phyloP scores from a whole-genome alignment of 2,113 vertebrate genomes.

The Gymnogyps californianus region DNA sequence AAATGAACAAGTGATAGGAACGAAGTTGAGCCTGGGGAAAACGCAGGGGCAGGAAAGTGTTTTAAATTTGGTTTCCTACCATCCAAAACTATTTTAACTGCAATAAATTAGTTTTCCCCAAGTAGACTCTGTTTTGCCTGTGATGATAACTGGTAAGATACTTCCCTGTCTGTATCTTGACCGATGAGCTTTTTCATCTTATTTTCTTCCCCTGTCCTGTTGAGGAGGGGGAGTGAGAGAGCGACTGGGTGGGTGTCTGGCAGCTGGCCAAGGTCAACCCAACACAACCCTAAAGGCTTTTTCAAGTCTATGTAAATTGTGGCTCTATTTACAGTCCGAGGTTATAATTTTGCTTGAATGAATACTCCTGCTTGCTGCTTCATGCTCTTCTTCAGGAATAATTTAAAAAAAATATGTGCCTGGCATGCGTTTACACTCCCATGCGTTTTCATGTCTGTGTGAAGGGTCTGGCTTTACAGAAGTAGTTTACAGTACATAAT shows the following conservation, averaged over 20 bases:
- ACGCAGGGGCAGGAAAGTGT: background rate
- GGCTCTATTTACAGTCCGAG: background rate
- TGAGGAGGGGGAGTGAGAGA: background rate
- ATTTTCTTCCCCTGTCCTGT: background rate
- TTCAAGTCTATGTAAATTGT: background rate
- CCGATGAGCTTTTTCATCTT: background rate
- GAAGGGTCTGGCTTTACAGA: background rate
- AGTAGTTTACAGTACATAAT: background rate
- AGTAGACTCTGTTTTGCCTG: too few species aligned
- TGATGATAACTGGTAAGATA: background rate
- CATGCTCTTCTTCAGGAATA: background rate
- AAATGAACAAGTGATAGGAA: background rate
- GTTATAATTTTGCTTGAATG: background rate
- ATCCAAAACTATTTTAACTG: background rate
- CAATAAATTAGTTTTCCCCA: background rate
- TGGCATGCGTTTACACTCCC: background rate
- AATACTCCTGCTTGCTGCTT: background rate
- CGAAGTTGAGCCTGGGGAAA: background rate
- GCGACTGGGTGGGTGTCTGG: fast-evolving
- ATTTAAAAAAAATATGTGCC: background rate
- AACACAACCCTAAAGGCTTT: background rate
- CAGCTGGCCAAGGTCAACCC: background rate
- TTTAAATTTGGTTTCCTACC: background rate
- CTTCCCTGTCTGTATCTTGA: background rate
- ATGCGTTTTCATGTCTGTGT: background rate